phyloP scores from a whole-genome alignment of 2,113 vertebrate species.

The Pelmatolapia mariae region DNA sequence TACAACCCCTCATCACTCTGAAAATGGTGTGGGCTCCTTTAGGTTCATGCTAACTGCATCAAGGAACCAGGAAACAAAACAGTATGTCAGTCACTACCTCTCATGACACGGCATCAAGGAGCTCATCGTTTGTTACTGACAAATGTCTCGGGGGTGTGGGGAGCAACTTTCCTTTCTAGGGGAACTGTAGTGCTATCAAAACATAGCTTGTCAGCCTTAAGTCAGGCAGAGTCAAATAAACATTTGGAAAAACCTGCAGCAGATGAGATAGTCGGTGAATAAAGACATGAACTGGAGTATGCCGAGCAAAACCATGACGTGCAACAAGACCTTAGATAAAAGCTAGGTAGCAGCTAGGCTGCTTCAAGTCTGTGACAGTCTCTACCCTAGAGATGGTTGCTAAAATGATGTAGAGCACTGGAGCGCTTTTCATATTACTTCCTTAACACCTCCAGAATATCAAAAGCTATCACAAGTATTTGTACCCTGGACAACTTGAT shows the following conservation, averaged over 20 bases:
- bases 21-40: background rate
- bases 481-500: background rate
- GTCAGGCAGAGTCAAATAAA: slow-evolving; percentile 11
- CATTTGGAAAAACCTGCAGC: background rate
- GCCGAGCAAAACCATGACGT: background rate
- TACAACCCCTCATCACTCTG: background rate
- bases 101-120: background rate
- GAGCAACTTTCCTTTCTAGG: background rate
- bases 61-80: background rate
- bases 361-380: background rate
- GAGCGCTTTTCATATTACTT: background rate
- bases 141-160: background rate
- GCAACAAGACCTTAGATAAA: background rate
- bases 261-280: slow-evolving; percentile 1
- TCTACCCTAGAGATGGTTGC: background rate
- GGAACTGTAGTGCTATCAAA: background rate
- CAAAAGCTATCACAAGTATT: background rate
- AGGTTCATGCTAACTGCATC: background rate
- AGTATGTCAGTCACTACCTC: background rate
- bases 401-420: background rate
- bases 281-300: background rate
- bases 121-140: background rate
- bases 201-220: background rate
- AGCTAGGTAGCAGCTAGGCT: background rate
- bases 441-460: background rate